Base-by-base conservation (phyloP, 2,888 invertebrate genomes). In the Drosophila kanekoi region DNA sequence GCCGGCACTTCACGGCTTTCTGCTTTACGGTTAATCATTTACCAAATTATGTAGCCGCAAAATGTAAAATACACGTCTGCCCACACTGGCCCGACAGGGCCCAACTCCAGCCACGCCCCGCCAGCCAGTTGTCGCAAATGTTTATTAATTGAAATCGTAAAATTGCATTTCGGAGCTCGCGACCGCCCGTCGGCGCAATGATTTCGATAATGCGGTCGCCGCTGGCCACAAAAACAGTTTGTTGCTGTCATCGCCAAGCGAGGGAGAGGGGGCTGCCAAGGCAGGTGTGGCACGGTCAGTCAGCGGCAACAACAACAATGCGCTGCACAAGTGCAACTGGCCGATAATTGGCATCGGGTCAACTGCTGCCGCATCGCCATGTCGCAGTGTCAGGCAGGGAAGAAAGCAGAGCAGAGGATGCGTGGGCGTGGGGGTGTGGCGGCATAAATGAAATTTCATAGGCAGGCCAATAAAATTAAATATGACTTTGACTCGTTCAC, bases 111-210 rank as follows among this genome's bases (percentile, higher is more conserved):
- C n/a, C 8, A 33, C 3, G 1, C 16, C 18, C 18, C 10, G 1
- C 77, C 77, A 59, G 61, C 54, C 79, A 82, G 69, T 79, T 79
- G 76, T 51, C 70, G 86, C 83, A 86, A 86, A 86, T 86, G 86
- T 87, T 86, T 86, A 86, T 86, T 86, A 86, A 86, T 86, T 86
- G 86, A 86, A 86, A 87, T 83, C 73, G 81, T 83, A 81, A 85
- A 85, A 85, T 85, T 85, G 80, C 87, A 84, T 79, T 81, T 79
- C 72, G 65, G 66, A 65, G 41, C 80, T 63, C 61, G 58, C 70
- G 63, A 71, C 70, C 78, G 72, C 59, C 72, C 51, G 67, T 44
- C 68, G 72, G 73, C 75, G 85, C 85, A 81, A 86, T 83, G 85
- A 85, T 87, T 85, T 85, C 85, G 85, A 85, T 85, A 85, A 85